Evolutionary conservation across 2,888 invertebrate species (phyloP).

Genomic region (Lacanobia oleracea): DNA sequence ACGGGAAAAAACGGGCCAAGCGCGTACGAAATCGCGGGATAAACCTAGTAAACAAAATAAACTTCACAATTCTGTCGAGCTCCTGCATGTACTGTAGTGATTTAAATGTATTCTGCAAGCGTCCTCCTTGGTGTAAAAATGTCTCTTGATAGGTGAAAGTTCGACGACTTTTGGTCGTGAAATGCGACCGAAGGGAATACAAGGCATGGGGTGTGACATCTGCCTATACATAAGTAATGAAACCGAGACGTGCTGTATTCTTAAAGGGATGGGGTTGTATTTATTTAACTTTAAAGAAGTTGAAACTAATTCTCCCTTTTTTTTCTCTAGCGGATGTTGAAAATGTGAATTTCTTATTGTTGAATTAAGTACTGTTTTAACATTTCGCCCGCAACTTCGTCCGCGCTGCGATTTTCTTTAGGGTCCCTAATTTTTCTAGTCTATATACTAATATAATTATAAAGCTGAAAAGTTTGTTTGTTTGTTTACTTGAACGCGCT

Average conservation of each 20-base stretch:
- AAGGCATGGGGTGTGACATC: conserved; percentile 44
- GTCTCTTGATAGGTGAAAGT: conserved; percentile 29
- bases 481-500: too few species aligned
- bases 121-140: conserved; percentile 18
- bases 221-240: conserved; percentile 40
- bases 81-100: neutral
- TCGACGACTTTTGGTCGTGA: conserved; percentile 36
- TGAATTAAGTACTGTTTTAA: too few species aligned
- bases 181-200: conserved; percentile 35
- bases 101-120: conserved; percentile 41
- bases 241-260: conserved; percentile 6
- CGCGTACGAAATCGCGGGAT: too few species aligned
- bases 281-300: neutral
- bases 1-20: too few species aligned
- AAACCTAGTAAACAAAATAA: too few species aligned
- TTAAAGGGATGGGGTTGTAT: conserved; percentile 15
- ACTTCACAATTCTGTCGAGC: neutral
- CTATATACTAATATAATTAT: too few species aligned
- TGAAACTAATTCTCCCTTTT: neutral
- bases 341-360: too few species aligned
- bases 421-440: too few species aligned
- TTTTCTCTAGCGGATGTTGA: neutral
- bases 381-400: too few species aligned
- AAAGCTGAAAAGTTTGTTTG: too few species aligned
- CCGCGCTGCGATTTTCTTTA: too few species aligned